Evolutionary conservation across 2,888 invertebrate genomes (phyloP).

Genomic region (Acanthopleura granulata): DNA sequence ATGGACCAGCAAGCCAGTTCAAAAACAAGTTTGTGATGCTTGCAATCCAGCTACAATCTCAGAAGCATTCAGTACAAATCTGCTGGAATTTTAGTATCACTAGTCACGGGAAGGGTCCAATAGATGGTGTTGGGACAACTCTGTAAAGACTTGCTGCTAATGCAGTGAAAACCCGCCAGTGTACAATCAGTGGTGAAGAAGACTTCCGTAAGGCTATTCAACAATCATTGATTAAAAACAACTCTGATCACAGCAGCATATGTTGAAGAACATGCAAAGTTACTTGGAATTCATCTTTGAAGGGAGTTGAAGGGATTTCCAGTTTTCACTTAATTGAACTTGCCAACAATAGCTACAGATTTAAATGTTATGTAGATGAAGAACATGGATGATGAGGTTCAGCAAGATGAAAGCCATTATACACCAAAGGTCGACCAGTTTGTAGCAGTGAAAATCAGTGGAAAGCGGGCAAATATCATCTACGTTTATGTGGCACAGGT

Average conservation of each 20-base stretch:
- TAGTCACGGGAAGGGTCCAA: constrained; percentile 20
- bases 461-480: neutral
- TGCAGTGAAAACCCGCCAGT: neutral
- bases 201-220: neutral
- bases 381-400: neutral
- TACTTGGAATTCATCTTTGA: constrained; percentile 8
- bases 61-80: constrained; percentile 6
- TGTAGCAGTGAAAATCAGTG: neutral
- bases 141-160: constrained; percentile 14
- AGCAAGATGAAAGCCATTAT: neutral
- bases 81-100: constrained; percentile 23
- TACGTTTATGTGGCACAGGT: constrained; percentile 15
- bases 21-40: constrained; percentile 21
- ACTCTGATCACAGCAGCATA: constrained; percentile 13
- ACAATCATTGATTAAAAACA: neutral
- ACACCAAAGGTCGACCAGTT: neutral
- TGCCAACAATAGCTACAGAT: neutral
- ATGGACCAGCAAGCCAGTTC: constrained; percentile 21
- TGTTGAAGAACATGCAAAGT: constrained; percentile 4
- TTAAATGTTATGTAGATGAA: neutral
- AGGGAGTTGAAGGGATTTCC: constrained; percentile 1
- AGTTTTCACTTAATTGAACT: constrained; percentile 10
- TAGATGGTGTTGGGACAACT: constrained; percentile 21
- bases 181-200: neutral
- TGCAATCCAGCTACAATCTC: constrained; percentile 6